Evolutionary conservation across 2,888 invertebrate genomes (phyloP), one percentile per base, ranked within the genome.

Genomic region (Pilophorus perplexus): DNA sequence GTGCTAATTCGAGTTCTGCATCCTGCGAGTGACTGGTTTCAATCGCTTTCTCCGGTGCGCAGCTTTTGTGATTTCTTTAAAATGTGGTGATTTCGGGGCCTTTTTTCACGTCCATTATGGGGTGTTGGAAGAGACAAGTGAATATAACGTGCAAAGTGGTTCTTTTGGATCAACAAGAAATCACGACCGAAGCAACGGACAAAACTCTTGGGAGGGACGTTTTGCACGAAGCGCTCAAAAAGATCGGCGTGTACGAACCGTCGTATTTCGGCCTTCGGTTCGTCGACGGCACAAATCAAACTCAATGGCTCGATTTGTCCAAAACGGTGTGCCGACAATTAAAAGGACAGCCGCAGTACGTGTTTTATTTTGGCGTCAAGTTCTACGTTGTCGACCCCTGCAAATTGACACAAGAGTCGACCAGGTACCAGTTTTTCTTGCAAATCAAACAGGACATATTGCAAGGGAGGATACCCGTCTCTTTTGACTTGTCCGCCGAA

Each of bases 371-470:
- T 77, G 94, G 95, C 67, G 94, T 97, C 70, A 96, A 96, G 80
- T 97, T 95, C 79, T 97, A 97, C 79, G 93, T 95, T 2, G 93
- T 93, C 0, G 96, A 97, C 80, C 96, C 96, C 1, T 95, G 95
- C 81, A 95, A 95, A 78, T 83, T 97, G 68, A 82, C 92, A 68
- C 96, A 96, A 80, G 96, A 97, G 82, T 94, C 95, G 74, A 96
- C 96, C 67, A 94, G 96, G 83, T 97, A 97, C 81, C 95, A 96
- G 81, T 88, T 96, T 79, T 97, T 95, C 79, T 84, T 97, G 74
- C 96, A 97, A 84, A 86, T 96, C 75, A 95, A 96, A 80, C 92
- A 94, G 81, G 96, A 97, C 78, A 90, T 97, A 73, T 83, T 95
- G 62, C 94, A 96, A 77, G 95, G 94, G 69, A 85, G 96, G 72